A percentile compares a stretch with the other conserved stretches of the same genome.
These are phyloP conservation scores for Taurulus bubalis DNA, from an alignment of 2,113 vertebrate species.

Conservation along the genomic window DNA sequence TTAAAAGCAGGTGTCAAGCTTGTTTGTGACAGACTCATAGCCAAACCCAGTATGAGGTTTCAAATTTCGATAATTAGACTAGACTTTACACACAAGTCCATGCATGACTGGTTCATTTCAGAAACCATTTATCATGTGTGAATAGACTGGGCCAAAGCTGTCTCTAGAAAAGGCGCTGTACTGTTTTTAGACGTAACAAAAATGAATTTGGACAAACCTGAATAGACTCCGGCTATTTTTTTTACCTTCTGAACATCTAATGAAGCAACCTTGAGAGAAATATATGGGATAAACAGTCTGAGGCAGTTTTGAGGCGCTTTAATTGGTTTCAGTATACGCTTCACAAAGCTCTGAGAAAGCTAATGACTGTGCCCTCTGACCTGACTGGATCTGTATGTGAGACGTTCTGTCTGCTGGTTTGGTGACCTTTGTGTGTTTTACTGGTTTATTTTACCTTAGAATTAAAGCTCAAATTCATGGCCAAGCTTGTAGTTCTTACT, in stretches of 20 bases:
- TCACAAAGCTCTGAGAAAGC: constrained; percentile 2
- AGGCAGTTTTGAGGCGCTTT: constrained; percentile 26
- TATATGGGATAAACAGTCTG: constrained; percentile 41
- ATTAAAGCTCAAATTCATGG: constrained; percentile 9
- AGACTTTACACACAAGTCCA: constrained; percentile 17
- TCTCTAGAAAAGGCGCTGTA: not conserved
- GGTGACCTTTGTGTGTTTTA: constrained; percentile 6
- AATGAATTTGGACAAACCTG: not conserved
- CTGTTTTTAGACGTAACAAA: constrained; percentile 11
- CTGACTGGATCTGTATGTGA: not conserved
- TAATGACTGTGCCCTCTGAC: constrained; percentile 29
- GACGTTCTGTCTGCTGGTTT: not conserved
- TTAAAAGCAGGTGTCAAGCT: constrained; percentile 40
- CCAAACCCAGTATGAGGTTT: constrained; percentile 36
- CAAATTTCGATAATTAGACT: constrained; percentile 36
- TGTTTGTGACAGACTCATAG: constrained; percentile 60
- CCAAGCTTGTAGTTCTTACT: not conserved
- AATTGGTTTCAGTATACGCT: constrained; percentile 54
- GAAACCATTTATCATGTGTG: not conserved
- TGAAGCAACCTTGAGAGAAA: not conserved
- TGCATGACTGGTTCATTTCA: constrained; percentile 13
- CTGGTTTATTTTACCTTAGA: not conserved
- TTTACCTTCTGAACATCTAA: not conserved
- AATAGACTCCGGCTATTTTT: not conserved
- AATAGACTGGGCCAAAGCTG: constrained; percentile 1